Evolutionary conservation across 2,888 invertebrate species (phyloP), one percentile per base, ranked within the genome.

Genomic region (Zele albiditarsus): DNA sequence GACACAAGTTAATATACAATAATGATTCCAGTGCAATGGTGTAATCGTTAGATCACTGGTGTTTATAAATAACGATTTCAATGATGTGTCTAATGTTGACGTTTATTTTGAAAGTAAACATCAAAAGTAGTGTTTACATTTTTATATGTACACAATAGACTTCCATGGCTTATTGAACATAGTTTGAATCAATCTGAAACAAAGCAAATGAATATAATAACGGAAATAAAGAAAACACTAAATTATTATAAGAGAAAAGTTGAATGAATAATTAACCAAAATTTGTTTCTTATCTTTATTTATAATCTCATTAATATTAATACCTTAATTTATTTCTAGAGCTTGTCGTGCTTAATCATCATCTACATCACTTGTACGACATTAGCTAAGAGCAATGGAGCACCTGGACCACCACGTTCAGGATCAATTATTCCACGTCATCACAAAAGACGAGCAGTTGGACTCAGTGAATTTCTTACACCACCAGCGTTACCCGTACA

Each of bases 391-490:
- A 79, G 76, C 78, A 81, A 82, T 81, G 83, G 81, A 78, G 74
- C 80, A 71, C 78, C 53, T 0, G 53, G 80, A 74, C 74, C 68
- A n/a, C 78, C 76, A 70, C 81, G 81, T 28, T 81, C 53, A 8
- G 53, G 80, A 74, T 74, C 68, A 23, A 27, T 57, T 23, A 20
- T 67, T 25, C 78, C 77, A 70, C 81, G 81, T 42, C 82, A 82
- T 78, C 80, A 83, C 58, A 80, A 75, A 68, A 81, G 83, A 80
- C 80, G 79, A 75, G 81, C 81, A 53, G 81, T 78, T 10, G 46
- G 57, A n/a, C 80, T 83, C 42, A 87, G 84, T 74, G 88, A 88
- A 74, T 88, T 82, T 38, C 75, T 88, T 38, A 82, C 84, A 14
- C 87, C 87, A 46, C 87, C 87, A n/a, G 84, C 85, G 28, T 81